These are phyloP conservation scores for Aplochiton taeniatus DNA, from an alignment of 2,797 vertebrate genomes.

Conservation along the genomic window DNA sequence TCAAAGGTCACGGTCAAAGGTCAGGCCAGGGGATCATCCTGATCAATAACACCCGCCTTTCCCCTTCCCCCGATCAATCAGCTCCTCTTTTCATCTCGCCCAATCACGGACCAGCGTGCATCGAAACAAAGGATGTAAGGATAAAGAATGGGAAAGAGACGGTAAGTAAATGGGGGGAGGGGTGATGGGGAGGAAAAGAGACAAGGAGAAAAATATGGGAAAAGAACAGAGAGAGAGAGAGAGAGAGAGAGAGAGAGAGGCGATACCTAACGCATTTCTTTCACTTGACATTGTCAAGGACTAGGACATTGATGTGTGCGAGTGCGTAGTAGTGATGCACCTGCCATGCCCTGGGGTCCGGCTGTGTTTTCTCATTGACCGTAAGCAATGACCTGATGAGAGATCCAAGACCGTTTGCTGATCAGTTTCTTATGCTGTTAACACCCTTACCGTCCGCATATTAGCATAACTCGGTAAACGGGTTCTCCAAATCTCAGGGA, in stretches of 20 bases:
- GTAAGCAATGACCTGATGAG: constrained; percentile 49
- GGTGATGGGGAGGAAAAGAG: not conserved
- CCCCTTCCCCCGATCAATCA: too few relatives aligned
- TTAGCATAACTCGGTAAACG: too few relatives aligned
- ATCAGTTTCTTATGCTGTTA: constrained; percentile 37
- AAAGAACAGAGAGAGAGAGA: constrained; percentile 55
- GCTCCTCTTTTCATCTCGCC: too few relatives aligned
- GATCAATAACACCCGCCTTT: too few relatives aligned
- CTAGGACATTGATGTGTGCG: constrained; percentile 57
- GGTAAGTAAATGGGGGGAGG: constrained; percentile 40
- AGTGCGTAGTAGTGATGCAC: constrained; percentile 64
- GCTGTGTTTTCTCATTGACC: constrained; percentile 56
- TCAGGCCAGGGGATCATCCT: too few relatives aligned
- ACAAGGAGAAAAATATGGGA: constrained; percentile 13
- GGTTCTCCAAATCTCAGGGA: too few relatives aligned
- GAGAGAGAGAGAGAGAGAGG: constrained; percentile 35
- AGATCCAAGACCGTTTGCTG: constrained; percentile 46
- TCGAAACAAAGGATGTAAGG: constrained; percentile 62
- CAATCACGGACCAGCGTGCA: constrained; percentile 51
- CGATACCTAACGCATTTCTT: too few relatives aligned
- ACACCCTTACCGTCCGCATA: constrained; percentile 13
- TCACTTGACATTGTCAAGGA: constrained; percentile 66
- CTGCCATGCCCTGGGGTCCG: constrained; percentile 58
- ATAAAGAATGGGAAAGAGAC: constrained; percentile 47
- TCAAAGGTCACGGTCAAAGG: too few relatives aligned